Base-by-base conservation (phyloP, 2,888 invertebrate genomes). In the Deroplatys truncata region DNA sequence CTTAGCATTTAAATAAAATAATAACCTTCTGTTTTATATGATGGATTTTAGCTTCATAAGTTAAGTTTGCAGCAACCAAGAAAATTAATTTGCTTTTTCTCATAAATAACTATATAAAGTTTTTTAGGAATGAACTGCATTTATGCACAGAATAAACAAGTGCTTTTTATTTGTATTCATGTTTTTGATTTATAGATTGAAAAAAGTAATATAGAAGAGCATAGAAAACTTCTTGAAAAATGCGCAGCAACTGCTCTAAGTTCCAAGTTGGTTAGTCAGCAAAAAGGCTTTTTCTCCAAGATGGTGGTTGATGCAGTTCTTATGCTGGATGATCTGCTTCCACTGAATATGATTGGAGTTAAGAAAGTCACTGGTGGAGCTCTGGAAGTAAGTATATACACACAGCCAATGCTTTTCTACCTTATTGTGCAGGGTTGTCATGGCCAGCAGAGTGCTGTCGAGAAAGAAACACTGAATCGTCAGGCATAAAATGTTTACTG, bases 261-360 rank as follows among this genome's bases (percentile, higher is more conserved):
- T 90, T 99, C 99, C 0, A 99, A 99, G 94, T 95, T 99, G 91
- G 98, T 99, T 92, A 97, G 99, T 92, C 97, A 97, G 92, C 99
- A 99, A 93, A 98, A 98, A 93, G 97, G 96, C 84, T 98, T 98
- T 94, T 99, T 99, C 94, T 97, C 99, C 56, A 97, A 97, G 93
- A 98, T 99, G 96, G 99, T 99, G 10, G 99, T 99, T 0, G 98
- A 99, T 92, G 99, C 99, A 85, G 99, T 99, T 1, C 95, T 98
- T 92, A 95, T 96, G 28, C 94, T 99, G 90, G 99, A 99, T 93
- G 96, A 97, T 82, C 94, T 98, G 28, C 94, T 99, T 91, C 99
- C 99, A 0, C 94, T 99, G 84, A 98, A 99, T 92, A 99, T 99
- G 99, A 99, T 99, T 93, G 99, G 99, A 89, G 98, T 99, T 92